Evolutionary conservation across 2,888 invertebrate species (phyloP), one percentile per base, ranked within the genome.

Genomic region (Amorpha juglandis): DNA sequence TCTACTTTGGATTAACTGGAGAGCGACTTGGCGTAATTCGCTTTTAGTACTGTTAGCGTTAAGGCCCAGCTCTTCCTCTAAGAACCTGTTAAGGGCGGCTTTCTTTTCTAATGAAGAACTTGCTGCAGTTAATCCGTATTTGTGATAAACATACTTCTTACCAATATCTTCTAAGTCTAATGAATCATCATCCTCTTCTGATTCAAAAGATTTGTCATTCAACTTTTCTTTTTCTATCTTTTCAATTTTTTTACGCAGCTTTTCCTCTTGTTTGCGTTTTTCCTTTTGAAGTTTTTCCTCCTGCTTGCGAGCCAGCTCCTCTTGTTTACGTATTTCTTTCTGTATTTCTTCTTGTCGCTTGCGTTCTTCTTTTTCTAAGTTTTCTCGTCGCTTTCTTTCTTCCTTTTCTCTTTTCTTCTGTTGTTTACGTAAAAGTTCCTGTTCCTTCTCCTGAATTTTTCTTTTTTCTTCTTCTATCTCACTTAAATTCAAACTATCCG

Each of bases 111-210:
- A 69, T 14, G 80, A 76, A 1, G 85, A 84, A 67, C 89, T 92
- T 27, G 75, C 71, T 45, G 74, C 70, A 52, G 79, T 80, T 66
- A 92, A 78, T 12, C 87, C 88, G 71, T 90, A 90, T 71, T 89
- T 90, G 42, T 82, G 71, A 69, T 88, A 91, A 11, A 92, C 81
- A 63, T 89, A 86, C 62, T 78, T 80, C 73, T 88, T 88, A 89
- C 90, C 92, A 62, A 92, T 74, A 63, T 91, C 89, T 75, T 89
- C 88, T n/a, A 92, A 72, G 62, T 92, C 90, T n/a, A 88, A 69
- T 2, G 82, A 76, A 63, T 82, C 80, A 67, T 82, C 75, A 69
- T 78, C 78, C 67, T 87, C 86, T 1, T 64, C 67, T 38, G 82
- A 82, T 68, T 87, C 86, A 11, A 72, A 67, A 2, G 82, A 82